A percentile compares a stretch with the other conserved stretches of the same genome.
These are phyloP conservation scores for Gopherus flavomarginatus DNA, from an alignment of 2,113 vertebrate genomes.

Conservation along the genomic window DNA sequence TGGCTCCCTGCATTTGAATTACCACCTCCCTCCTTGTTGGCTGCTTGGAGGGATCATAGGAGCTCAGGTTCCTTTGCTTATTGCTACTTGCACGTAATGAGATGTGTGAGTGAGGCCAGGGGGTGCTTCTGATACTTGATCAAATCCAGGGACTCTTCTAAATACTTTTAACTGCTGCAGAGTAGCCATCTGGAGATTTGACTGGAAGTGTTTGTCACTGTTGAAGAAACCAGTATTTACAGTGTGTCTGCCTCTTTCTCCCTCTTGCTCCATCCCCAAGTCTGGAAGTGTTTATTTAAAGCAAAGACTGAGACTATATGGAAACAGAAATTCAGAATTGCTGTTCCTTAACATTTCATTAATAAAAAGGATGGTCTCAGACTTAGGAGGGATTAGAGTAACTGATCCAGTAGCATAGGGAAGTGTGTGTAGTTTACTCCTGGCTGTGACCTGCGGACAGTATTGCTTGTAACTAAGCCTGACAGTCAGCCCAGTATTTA, in stretches of 20 bases:
- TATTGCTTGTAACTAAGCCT: neutral
- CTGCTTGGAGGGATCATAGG: neutral
- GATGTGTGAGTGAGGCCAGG: neutral
- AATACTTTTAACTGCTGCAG: neutral
- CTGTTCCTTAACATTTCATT: neutral
- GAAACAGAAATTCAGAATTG: neutral
- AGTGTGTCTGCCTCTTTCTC: neutral
- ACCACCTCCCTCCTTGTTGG: neutral
- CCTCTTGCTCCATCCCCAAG: neutral
- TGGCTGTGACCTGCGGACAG: neutral
- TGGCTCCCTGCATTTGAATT: neutral
- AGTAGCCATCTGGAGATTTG: conserved; percentile 27
- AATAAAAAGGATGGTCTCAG: neutral
- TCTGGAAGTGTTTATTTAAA: neutral
- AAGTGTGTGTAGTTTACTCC: neutral
- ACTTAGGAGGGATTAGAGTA: neutral
- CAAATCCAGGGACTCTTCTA: neutral
- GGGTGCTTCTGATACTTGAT: neutral
- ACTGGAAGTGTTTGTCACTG: neutral
- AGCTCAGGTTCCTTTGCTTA: neutral
- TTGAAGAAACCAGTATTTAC: neutral
- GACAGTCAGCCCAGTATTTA: neutral
- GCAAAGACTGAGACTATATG: neutral
- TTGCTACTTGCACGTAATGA: neutral
- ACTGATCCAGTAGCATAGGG: neutral